phyloP scores from a whole-genome alignment of 2,888 invertebrate genomes.

The Holacanthella duospinosa region DNA sequence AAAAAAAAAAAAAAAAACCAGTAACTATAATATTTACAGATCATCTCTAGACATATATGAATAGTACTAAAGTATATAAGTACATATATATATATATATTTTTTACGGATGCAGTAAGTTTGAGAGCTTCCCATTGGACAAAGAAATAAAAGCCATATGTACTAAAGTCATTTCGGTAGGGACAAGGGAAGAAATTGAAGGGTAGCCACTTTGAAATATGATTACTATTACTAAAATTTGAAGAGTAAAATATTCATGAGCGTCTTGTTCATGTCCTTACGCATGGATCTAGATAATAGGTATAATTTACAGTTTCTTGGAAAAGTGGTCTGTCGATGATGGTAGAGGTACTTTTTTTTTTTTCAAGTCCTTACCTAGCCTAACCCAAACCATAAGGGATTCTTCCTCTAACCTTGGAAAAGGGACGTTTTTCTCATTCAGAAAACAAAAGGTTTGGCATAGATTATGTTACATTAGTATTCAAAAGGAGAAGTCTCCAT shows the following conservation, averaged over 20 bases:
- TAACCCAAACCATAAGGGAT: not conserved
- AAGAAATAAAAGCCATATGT: too few relatives aligned
- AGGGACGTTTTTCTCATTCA: not conserved
- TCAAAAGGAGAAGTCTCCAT: not conserved
- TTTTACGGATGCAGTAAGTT: too few relatives aligned
- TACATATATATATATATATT: too few relatives aligned
- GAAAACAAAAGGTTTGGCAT: not conserved
- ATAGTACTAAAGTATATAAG: too few relatives aligned
- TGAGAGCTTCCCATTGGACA: too few relatives aligned
- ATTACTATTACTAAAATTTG: slow-evolving; percentile 11
- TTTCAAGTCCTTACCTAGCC: not conserved
- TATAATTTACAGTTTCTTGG: slow-evolving; percentile 30
- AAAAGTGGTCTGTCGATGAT: too few relatives aligned
- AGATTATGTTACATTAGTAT: not conserved
- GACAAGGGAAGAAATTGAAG: slow-evolving; percentile 20
- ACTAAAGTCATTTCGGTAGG: not conserved
- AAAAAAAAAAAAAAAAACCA: too few relatives aligned
- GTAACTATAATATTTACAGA: too few relatives aligned
- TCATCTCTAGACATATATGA: too few relatives aligned
- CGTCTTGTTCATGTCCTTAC: not conserved
- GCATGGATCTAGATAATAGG: not conserved
- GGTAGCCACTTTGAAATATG: slow-evolving; percentile 19
- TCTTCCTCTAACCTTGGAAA: not conserved
- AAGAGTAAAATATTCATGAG: not conserved
- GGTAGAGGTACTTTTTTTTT: not conserved